Conservation (phyloP, 2,888 invertebrate genomes). For the Halocaridina rubra region DNA sequence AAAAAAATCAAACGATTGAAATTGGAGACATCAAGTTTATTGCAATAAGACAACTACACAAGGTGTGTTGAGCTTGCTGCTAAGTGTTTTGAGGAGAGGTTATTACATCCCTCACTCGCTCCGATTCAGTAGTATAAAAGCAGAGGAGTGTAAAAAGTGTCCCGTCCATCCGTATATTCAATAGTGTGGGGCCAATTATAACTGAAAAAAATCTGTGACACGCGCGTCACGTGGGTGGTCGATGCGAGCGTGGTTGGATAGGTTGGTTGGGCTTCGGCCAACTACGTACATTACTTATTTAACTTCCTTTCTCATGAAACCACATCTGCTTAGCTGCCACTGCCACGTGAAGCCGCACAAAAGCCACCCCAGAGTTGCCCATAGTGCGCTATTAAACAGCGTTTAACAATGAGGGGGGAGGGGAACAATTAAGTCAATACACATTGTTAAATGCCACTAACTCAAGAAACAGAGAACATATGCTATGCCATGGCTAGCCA, state of each 20-base stretch:
- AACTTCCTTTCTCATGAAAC: too few relatives aligned
- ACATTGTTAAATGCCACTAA: slow-evolving; percentile 51
- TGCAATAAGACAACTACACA: slow-evolving; percentile 62
- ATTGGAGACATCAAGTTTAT: slow-evolving; percentile 59
- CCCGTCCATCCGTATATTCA: slow-evolving; percentile 43
- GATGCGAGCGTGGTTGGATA: slow-evolving; percentile 36
- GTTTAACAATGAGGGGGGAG: slow-evolving; percentile 53
- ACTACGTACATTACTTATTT: neutral
- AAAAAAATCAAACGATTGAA: neutral
- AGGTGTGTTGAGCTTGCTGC: slow-evolving; percentile 62
- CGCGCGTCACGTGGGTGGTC: slow-evolving; percentile 48
- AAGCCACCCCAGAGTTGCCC: slow-evolving; percentile 51
- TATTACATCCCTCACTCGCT: slow-evolving; percentile 20
- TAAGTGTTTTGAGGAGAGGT: slow-evolving; percentile 47
- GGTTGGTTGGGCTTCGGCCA: slow-evolving; percentile 15
- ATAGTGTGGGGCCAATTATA: slow-evolving; percentile 53
- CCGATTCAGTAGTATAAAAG: slow-evolving; percentile 59
- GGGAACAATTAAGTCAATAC: slow-evolving; percentile 50
- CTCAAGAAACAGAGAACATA: slow-evolving; percentile 24
- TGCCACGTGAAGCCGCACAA: slow-evolving; percentile 48
- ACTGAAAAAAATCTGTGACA: slow-evolving; percentile 49
- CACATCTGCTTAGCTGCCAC: slow-evolving; percentile 48
- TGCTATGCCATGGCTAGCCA: slow-evolving; percentile 18
- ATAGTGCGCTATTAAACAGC: slow-evolving; percentile 50
- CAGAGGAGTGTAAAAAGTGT: slow-evolving; percentile 52